phyloP scores from a whole-genome alignment of 2,113 vertebrate species.

The Stigmatopora nigra region DNA sequence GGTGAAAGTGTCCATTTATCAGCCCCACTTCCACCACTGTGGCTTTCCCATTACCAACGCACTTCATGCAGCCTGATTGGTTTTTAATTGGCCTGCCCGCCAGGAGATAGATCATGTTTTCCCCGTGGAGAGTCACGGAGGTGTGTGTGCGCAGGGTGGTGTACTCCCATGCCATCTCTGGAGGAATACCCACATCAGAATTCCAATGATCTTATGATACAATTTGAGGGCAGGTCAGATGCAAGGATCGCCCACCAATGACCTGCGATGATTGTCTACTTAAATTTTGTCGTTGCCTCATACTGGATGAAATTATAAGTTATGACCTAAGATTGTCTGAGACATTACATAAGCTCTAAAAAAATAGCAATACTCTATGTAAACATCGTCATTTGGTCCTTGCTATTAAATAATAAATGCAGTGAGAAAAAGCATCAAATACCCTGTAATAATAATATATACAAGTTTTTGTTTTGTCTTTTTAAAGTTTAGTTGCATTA shows the following conservation, averaged over 20 bases:
- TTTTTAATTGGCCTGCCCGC: slow-evolving; percentile 75
- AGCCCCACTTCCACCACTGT: slow-evolving; percentile 62
- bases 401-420: background rate
- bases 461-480: no score
- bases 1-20: slow-evolving; percentile 77
- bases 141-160: slow-evolving; percentile 25
- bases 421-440: background rate
- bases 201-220: slow-evolving; percentile 4
- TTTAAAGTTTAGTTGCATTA: background rate
- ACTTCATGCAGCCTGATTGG: slow-evolving; percentile 72
- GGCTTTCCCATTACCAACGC: slow-evolving; percentile 71
- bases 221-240: background rate
- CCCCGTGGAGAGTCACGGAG: slow-evolving; percentile 43
- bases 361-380: no score
- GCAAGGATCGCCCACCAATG: background rate
- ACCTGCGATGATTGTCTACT: no score
- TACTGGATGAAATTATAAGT: background rate
- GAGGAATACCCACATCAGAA: slow-evolving; percentile 34
- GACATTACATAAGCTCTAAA: background rate
- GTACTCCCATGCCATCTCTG: slow-evolving; percentile 21
- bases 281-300: background rate
- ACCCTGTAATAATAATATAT: background rate
- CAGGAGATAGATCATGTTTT: slow-evolving; percentile 73
- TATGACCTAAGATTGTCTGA: background rate
- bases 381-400: no score